Percentiles rank a stretch among this genome's conserved stretches.
phyloP scores from a whole-genome alignment of 1,140 invertebrate genomes.

The Scylla paramamosain region DNA sequence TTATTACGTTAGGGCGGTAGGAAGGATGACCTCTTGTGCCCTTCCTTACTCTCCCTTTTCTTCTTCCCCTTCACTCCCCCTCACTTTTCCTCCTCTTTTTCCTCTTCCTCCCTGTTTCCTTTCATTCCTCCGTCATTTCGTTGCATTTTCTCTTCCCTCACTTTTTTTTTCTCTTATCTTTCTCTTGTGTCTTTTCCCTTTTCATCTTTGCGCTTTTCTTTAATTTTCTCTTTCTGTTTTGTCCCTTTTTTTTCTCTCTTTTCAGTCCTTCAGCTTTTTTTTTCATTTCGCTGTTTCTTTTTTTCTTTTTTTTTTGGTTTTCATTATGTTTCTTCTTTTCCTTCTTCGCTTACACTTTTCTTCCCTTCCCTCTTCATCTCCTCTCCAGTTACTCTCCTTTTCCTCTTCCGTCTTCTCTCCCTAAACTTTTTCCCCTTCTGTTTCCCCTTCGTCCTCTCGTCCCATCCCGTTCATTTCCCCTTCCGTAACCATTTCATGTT shows the following conservation, averaged over 20 bases:
- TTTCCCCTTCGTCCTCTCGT: neutral
- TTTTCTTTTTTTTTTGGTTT: neutral
- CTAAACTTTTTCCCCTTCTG: neutral
- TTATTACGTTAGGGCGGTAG: no score
- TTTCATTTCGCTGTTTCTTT: neutral
- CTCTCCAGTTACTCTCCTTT: neutral
- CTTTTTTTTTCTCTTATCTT: neutral
- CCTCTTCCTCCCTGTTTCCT: no score
- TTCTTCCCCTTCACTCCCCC: no score
- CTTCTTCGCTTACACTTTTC: neutral
- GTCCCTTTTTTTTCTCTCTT: neutral
- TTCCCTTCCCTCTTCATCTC: no score
- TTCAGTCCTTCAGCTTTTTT: neutral
- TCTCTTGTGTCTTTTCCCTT: neutral
- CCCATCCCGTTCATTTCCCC: neutral
- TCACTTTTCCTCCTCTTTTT: no score
- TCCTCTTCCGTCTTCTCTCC: neutral
- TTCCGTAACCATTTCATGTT: neutral
- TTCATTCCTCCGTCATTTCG: no score
- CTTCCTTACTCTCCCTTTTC: no score
- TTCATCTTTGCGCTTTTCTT: no score
- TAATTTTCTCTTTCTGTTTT: no score
- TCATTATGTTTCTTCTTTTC: neutral
- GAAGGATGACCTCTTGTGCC: no score
- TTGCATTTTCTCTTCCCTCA: no score